Evolutionary conservation across 2,797 vertebrate genomes (phyloP).

Genomic region (Falco columbarius): DNA sequence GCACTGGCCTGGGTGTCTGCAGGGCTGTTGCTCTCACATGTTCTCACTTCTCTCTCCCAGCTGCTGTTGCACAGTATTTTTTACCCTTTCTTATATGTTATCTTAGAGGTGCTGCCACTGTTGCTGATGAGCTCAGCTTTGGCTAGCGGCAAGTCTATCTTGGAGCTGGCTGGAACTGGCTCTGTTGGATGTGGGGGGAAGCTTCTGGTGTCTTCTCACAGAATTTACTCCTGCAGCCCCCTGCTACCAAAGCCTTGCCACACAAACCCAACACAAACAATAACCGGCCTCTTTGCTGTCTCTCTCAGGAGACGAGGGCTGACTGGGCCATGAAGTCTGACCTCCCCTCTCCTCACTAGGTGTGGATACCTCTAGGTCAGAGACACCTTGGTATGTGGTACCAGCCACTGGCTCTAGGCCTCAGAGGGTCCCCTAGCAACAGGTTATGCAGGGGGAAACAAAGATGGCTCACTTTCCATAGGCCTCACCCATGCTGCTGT

Average conservation of each 20-base stretch:
- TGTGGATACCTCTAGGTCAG: neutral
- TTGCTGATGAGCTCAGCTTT: neutral
- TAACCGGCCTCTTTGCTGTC: neutral
- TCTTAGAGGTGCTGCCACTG: fast-evolving
- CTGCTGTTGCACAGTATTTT: no score
- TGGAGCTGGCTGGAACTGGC: neutral
- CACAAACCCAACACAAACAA: neutral
- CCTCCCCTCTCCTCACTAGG: neutral
- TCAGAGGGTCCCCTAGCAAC: neutral
- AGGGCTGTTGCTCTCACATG: no score
- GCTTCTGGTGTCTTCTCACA: neutral
- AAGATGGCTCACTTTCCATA: neutral
- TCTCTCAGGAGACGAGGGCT: neutral
- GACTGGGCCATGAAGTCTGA: neutral
- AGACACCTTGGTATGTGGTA: neutral
- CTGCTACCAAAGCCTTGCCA: neutral
- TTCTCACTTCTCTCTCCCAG: no score
- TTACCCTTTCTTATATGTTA: no score
- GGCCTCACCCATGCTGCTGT: neutral
- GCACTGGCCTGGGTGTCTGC: no score
- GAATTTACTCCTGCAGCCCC: neutral
- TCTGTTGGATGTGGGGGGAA: neutral
- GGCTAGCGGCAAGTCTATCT: fast-evolving
- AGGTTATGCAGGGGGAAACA: neutral
- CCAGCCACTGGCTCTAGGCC: neutral